phyloP scores from a whole-genome alignment of 2,797 vertebrate species.

The Distichodus sexfasciatus region DNA sequence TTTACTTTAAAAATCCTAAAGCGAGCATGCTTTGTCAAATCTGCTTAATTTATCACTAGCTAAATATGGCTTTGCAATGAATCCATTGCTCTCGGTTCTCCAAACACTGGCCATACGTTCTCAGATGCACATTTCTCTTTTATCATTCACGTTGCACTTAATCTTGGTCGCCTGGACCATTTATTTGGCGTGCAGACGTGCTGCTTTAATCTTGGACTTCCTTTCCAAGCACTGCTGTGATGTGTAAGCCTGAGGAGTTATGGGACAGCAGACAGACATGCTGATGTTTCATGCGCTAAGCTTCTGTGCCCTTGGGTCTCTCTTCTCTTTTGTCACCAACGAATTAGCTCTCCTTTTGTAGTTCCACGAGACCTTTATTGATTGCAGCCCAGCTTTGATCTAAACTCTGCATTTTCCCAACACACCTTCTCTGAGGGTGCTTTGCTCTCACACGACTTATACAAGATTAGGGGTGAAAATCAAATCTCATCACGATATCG shows the following conservation, averaged over 20 bases:
- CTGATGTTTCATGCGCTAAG: background rate
- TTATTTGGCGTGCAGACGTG: no score
- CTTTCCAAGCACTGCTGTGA: background rate
- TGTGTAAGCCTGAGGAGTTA: background rate
- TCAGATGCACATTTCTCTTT: no score
- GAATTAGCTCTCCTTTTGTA: constrained; percentile 9
- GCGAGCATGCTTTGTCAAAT: constrained; percentile 21
- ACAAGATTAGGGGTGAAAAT: no score
- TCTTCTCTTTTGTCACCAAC: constrained; percentile 7
- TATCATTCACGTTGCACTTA: no score
- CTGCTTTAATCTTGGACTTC: background rate
- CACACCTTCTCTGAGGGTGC: background rate
- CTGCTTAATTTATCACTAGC: constrained; percentile 1
- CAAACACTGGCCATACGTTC: background rate
- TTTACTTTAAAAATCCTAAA: background rate
- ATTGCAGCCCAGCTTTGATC: constrained; percentile 38
- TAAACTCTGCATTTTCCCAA: constrained; percentile 1
- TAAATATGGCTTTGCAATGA: background rate
- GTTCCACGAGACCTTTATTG: constrained; percentile 25
- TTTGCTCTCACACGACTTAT: background rate
- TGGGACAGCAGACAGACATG: no score
- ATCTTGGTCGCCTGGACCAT: no score
- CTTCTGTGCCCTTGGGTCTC: constrained; percentile 12
- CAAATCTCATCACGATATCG: no score
- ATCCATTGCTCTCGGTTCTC: background rate